Percentiles rank a stretch among this genome's conserved stretches.
These are phyloP conservation scores for Boleophthalmus pectinirostris DNA, from an alignment of 2,113 vertebrate genomes.

Conservation along the genomic window DNA sequence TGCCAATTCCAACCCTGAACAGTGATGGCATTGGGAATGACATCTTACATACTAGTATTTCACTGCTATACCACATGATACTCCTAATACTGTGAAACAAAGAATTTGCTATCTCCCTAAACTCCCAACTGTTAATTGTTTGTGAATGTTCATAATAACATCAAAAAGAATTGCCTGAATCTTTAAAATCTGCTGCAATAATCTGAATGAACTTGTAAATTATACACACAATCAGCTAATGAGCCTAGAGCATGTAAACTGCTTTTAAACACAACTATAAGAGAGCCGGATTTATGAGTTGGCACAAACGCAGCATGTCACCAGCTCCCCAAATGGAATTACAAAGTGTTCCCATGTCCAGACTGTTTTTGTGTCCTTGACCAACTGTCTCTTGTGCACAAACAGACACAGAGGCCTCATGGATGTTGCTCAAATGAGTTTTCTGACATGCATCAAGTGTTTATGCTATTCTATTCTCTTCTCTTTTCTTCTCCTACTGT, in stretches of 20 bases:
- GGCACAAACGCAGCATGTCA: constrained; percentile 35
- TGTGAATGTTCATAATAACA: background rate
- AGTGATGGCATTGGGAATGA: background rate
- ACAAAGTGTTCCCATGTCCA: constrained; percentile 54
- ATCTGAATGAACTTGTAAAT: constrained; percentile 58
- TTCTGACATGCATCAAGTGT: constrained; percentile 86
- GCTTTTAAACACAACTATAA: constrained; percentile 62
- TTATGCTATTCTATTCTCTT: constrained; percentile 69
- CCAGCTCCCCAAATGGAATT: constrained; percentile 61
- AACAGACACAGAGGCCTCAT: constrained; percentile 37
- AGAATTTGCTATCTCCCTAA: background rate
- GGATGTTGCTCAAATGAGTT: constrained; percentile 87
- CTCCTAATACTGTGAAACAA: background rate
- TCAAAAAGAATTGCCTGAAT: constrained; percentile 17
- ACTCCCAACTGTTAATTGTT: background rate
- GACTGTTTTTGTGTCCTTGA: constrained; percentile 71
- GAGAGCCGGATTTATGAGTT: constrained; percentile 54
- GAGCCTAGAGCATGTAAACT: constrained; percentile 60
- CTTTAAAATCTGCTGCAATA: constrained; percentile 30
- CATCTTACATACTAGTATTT: background rate
- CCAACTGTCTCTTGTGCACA: constrained; percentile 51
- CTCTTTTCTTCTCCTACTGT: constrained; percentile 5
- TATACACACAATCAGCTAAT: constrained; percentile 70
- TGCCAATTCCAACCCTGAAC: background rate
- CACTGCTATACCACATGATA: background rate